These are phyloP conservation scores for Trachythela sp. DNA, from an alignment of 64 coral and sea anemone genomes.

Conservation along the genomic window DNA sequence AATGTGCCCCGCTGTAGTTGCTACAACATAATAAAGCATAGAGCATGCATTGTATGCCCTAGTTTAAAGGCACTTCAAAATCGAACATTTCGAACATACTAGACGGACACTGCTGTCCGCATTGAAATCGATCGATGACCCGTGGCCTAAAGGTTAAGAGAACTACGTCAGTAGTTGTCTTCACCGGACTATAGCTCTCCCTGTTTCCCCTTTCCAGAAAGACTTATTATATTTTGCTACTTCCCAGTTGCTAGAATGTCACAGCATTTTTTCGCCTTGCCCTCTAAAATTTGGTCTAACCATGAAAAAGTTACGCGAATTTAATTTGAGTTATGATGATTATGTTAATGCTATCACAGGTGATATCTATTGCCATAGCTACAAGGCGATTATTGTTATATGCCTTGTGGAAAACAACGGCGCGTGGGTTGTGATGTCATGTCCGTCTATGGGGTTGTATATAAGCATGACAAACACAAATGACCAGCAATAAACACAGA, in stretches of 20 bases:
- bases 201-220: neutral
- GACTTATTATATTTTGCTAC: neutral
- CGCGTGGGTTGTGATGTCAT: neutral
- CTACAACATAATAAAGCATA: neutral
- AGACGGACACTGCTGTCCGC: neutral
- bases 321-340: neutral
- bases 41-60: neutral
- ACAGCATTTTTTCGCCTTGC: neutral
- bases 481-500: neutral
- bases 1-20: neutral
- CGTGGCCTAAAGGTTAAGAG: neutral
- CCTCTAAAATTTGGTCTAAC: neutral
- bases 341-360: neutral
- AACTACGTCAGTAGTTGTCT: neutral
- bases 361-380: neutral
- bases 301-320: neutral
- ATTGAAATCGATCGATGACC: conserved; percentile 1
- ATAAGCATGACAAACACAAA: neutral
- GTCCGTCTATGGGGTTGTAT: neutral
- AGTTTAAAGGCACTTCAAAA: neutral
- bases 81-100: neutral
- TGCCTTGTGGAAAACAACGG: neutral
- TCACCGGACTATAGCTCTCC: neutral
- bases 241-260: neutral
- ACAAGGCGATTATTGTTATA: neutral